Base-by-base conservation (phyloP, 2,888 invertebrate species). In the Sinohyriopsis cumingii region DNA sequence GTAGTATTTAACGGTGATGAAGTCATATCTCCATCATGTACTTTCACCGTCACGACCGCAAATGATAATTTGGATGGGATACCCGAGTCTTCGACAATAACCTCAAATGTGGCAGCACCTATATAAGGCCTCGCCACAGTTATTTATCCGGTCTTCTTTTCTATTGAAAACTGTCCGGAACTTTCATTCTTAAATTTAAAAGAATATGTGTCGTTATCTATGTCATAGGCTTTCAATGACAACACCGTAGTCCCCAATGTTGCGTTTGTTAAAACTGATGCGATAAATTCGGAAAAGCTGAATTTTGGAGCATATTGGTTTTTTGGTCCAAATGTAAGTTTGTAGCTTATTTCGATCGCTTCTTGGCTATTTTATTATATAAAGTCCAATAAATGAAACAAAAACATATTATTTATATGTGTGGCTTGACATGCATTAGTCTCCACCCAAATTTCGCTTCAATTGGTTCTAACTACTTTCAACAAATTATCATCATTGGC, bases 391-490 rank as follows among this genome's bases (percentile, higher is more conserved):
- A 78, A 24, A 55, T 78, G 78, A 54, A 78, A 59, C 24, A 69
- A 65, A n/a, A 62, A 67, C 5, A 22, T 55, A 54, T 78, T 75
- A 19, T 60, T 59, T 33, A 73, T 76, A 63, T 78, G 65, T n/a
- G 75, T 70, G 7, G 78, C 75, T 56, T 60, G 68, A 75, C 78
- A 78, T 5, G 71, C 72, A 67, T 78, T 78, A 59, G 69, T 68
- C 18, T 67, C 73, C 5, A 75, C 62, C 18, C 69, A 25, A 18
- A 78, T 54, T n/a, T 68, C 54, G 45, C 65, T 63, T 24, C 57
- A 61, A 57, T 78, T 57, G 9, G 55, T 24, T 66, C 68, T 24
- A 22, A 55, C 60, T 3, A 68, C 78, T 25, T 28, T 7, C 7
- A 78, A 33, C 5, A 78, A 45, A 25, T 60, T 2, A 22, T 61